Evolutionary conservation across 2,888 invertebrate genomes (phyloP).

Genomic region (Apamea crenata): DNA sequence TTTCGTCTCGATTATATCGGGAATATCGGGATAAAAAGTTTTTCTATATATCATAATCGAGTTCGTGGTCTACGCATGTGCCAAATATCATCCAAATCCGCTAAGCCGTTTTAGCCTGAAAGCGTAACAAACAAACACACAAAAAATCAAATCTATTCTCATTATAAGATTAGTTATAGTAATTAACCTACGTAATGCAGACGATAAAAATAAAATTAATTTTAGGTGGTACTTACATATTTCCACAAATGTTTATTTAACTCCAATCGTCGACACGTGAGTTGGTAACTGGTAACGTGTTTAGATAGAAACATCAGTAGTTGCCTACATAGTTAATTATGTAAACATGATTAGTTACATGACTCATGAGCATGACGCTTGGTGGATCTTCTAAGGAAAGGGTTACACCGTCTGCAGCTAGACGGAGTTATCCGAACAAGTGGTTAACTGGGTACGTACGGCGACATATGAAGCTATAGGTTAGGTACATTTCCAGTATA

Average conservation of each 20-base stretch:
- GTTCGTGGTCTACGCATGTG: no score
- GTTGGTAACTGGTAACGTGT: constrained; percentile 8
- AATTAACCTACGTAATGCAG: neutral
- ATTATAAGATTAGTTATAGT: neutral
- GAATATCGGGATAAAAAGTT: no score
- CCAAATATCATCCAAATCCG: neutral
- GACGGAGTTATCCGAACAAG: neutral
- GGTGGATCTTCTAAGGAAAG: neutral
- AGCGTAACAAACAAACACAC: neutral
- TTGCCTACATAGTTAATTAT: neutral
- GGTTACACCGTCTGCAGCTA: no score
- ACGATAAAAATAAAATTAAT: neutral
- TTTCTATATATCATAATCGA: neutral
- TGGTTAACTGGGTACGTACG: neutral
- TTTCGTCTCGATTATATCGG: neutral
- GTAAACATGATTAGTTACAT: constrained; percentile 12
- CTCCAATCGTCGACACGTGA: constrained; percentile 37
- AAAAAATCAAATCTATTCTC: neutral
- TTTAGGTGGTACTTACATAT: neutral
- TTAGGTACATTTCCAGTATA: neutral
- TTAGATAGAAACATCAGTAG: constrained; percentile 19
- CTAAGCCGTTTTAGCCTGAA: neutral
- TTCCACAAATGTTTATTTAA: neutral
- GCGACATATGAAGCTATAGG: neutral
- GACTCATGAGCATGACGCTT: neutral